These are phyloP conservation scores for Chaenogobius annularis DNA, from an alignment of 2,113 vertebrate species.

Conservation along the genomic window DNA sequence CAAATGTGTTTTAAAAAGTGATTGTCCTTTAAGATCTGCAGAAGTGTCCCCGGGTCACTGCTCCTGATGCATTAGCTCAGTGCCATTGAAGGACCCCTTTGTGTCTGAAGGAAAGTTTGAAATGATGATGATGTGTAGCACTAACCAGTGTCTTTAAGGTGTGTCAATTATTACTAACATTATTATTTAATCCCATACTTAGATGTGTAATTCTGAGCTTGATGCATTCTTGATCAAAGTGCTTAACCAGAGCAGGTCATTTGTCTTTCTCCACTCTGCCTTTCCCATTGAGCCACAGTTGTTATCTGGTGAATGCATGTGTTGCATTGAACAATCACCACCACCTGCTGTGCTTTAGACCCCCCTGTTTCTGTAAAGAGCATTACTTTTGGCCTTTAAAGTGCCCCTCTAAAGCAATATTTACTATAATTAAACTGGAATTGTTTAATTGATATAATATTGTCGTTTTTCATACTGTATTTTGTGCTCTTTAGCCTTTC, in stretches of 20 bases:
- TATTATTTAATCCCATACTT: neutral
- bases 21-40: neutral
- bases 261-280: slow-evolving; percentile 8
- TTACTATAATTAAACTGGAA: slow-evolving; percentile 15
- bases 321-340: slow-evolving; percentile 42
- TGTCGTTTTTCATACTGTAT: neutral
- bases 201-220: neutral
- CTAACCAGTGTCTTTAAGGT: neutral
- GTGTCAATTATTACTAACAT: neutral
- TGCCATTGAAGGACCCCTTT: neutral
- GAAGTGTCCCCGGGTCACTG: neutral
- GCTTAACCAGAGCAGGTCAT: neutral
- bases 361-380: slow-evolving; percentile 27
- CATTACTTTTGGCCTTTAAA: slow-evolving; percentile 38
- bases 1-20: no score
- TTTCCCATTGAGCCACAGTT: slow-evolving; percentile 27
- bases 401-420: slow-evolving; percentile 18
- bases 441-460: no score
- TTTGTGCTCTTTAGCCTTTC: slow-evolving; percentile 3
- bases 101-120: no score
- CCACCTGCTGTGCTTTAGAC: slow-evolving; percentile 55
- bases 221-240: neutral
- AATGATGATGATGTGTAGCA: no score
- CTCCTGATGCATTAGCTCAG: neutral
- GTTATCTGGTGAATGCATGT: slow-evolving; percentile 47